phyloP scores from a whole-genome alignment of 2,797 vertebrate species.

The Sebastiscus albofasciatus region DNA sequence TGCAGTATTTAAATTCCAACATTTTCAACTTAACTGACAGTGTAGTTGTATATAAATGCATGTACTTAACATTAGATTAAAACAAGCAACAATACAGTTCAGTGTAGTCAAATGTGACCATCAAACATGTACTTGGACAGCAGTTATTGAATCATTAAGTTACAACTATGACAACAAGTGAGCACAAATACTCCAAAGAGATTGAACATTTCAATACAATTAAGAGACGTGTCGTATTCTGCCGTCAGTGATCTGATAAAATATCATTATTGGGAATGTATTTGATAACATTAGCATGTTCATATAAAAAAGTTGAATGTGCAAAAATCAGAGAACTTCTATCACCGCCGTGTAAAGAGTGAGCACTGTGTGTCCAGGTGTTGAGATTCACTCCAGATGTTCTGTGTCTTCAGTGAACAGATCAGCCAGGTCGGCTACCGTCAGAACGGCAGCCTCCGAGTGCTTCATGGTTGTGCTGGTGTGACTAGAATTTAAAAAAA shows the following conservation, averaged over 20 bases:
- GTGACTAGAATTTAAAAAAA: constrained; percentile 80
- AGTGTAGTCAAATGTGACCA: constrained; percentile 15
- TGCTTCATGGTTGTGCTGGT: constrained; percentile 92
- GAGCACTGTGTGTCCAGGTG: not conserved
- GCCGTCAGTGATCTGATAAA: constrained; percentile 26
- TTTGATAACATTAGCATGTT: not conserved
- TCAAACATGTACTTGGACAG: constrained; percentile 16
- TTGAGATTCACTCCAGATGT: constrained; percentile 75
- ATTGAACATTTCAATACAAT: constrained; percentile 22
- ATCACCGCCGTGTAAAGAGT: not conserved
- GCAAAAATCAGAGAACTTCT: constrained; percentile 37
- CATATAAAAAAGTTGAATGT: constrained; percentile 72
- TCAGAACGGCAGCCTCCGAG: constrained; percentile 94
- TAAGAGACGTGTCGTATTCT: constrained; percentile 17
- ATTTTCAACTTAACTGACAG: constrained; percentile 6
- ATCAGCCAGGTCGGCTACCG: constrained; percentile 94
- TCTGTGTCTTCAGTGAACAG: constrained; percentile 95
- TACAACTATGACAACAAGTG: constrained; percentile 17
- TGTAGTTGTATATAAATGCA: constrained; percentile 38
- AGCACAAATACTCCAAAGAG: constrained; percentile 33
- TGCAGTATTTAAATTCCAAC: not conserved
- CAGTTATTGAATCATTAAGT: constrained; percentile 12
- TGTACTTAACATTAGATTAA: constrained; percentile 8
- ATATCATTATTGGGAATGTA: constrained; percentile 30
- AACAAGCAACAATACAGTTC: constrained; percentile 19